Evolutionary conservation across 2,888 invertebrate genomes (phyloP), one percentile per base, ranked within the genome.

Genomic region (Flabesymbios commensalis): DNA sequence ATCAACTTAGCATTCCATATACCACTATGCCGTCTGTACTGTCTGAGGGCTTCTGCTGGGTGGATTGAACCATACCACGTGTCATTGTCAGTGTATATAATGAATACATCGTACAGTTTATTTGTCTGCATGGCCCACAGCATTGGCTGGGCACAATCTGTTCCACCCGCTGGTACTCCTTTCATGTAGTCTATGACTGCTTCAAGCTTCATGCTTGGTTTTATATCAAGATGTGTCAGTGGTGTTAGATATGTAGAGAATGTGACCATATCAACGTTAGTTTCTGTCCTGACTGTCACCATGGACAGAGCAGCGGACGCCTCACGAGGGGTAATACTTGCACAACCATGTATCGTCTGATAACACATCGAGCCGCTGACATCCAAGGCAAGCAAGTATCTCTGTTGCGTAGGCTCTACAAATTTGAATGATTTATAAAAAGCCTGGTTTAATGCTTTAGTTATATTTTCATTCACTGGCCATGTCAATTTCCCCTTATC

Each of bases 51-150:
- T 36, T 81, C 67, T 81, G 70, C 85, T 78, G 72, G 87, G 82
- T 83, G 87, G 77, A 83, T 84, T 79, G 7, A 69, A 33, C 29
- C 70, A 69, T 75, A 68, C 65, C 72, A 47, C 67, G 80, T 68
- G 72, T 76, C 72, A 82, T 83, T 72, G 79, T 89, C 88, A 36
- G 90, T 86, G 78, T 90, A 87, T 78, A 90, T 88, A 54, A 91
- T 86, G 79, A 91, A 90, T 29, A 90, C 88, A 78, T 91, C 91
- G 67, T 88, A 85, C 65, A 68, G 83, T 71, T 87, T 85, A 33
- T 87, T 87, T 45, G 86, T 83, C 52, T 85, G 79, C 26, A 76
- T 72, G 0, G 90, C 90, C 89, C 89, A 90, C 22, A 85, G 82
- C 71, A 76, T 75, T 4, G 78, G 75, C 48, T 68, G 61, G 1